Conservation (phyloP, 2,888 invertebrate genomes). For the Lycocerus yunnanus region DNA sequence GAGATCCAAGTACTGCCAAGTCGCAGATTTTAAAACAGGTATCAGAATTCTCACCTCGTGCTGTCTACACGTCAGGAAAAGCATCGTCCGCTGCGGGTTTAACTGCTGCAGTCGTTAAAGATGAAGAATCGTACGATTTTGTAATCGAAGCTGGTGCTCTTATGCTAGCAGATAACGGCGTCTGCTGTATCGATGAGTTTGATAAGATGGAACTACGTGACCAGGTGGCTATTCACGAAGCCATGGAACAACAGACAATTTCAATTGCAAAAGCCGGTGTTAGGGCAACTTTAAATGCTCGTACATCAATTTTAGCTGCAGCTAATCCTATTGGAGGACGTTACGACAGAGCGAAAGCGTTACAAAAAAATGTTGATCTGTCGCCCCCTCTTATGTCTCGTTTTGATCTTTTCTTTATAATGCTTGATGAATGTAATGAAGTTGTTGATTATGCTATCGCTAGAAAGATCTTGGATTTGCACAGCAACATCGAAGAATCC, state of each 20-base stretch:
- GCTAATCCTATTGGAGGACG: constrained; percentile 98
- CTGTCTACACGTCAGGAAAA: constrained; percentile 98
- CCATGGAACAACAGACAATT: constrained; percentile 99
- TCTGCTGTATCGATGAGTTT: constrained; percentile 99
- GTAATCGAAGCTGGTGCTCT: constrained; percentile 99
- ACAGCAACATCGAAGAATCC: constrained; percentile 80
- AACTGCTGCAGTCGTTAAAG: constrained; percentile 97
- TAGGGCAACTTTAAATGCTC: constrained; percentile 94
- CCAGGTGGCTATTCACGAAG: constrained; percentile 99
- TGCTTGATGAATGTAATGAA: constrained; percentile 96
- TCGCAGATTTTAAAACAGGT: constrained; percentile 94
- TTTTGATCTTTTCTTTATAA: constrained; percentile 97
- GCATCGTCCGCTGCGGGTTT: constrained; percentile 97
- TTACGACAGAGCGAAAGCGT: constrained; percentile 90
- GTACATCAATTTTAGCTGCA: constrained; percentile 97
- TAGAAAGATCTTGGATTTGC: constrained; percentile 91
- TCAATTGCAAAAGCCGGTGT: constrained; percentile 98
- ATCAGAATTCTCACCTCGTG: constrained; percentile 92
- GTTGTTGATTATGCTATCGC: constrained; percentile 97
- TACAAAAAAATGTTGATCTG: constrained; percentile 92
- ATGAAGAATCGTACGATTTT: constrained; percentile 97
- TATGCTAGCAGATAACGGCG: constrained; percentile 98
- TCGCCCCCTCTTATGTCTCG: constrained; percentile 98
- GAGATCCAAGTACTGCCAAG: constrained; percentile 98
- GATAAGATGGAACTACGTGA: constrained; percentile 98